Conservation (phyloP, 2,113 vertebrate genomes). For the Sclerurus mexicanus region DNA sequence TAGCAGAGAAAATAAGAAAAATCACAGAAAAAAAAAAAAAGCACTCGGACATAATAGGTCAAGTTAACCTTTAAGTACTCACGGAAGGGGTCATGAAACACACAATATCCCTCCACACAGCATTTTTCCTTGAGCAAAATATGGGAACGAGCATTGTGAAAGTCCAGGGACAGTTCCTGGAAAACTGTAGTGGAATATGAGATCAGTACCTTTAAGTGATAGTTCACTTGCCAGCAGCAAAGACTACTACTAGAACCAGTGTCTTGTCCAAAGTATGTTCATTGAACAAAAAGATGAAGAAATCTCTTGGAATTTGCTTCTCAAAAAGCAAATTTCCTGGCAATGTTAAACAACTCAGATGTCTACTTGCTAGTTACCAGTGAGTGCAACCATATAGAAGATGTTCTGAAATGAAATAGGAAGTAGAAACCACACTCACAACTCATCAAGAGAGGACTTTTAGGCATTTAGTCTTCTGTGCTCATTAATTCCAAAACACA, state of each 20-base stretch:
- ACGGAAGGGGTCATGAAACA: not conserved
- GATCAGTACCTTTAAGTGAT: not conserved
- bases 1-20: not conserved
- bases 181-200: not conserved
- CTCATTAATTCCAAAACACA: not conserved
- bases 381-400: not conserved
- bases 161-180: not conserved
- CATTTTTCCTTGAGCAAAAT: not conserved
- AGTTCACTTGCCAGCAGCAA: not conserved
- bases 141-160: not conserved
- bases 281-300: not conserved
- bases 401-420: not conserved
- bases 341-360: not conserved
- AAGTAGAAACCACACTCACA: not conserved
- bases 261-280: not conserved
- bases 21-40: not conserved
- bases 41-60: not conserved
- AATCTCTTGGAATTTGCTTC: not conserved
- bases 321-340: not conserved
- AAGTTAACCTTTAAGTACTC: not conserved
- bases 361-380: not conserved
- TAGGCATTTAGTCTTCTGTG: not conserved
- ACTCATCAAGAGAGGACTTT: not conserved
- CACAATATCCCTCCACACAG: not conserved
- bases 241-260: rapidly evolving